phyloP scores from a whole-genome alignment of 2,797 vertebrate genomes.

The Hyperoplus immaculatus region DNA sequence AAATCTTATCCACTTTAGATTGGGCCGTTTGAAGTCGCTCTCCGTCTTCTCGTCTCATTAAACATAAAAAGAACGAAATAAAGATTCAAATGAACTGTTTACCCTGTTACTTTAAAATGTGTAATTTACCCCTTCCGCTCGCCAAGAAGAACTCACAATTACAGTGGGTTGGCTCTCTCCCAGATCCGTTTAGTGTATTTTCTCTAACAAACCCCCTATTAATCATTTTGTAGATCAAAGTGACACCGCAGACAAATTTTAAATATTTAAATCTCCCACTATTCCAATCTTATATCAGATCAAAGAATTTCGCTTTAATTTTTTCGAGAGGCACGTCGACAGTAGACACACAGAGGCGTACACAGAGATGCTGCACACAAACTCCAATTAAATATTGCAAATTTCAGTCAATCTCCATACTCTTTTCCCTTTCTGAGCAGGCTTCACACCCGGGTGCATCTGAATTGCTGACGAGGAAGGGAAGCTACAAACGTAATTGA shows the following conservation, averaged over 20 bases:
- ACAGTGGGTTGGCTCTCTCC: conserved; percentile 81
- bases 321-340: conserved; percentile 82
- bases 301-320: conserved; percentile 88
- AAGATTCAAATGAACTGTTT: conserved; percentile 87
- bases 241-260: conserved; percentile 84
- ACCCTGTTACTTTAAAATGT: conserved; percentile 86
- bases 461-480: conserved; percentile 61
- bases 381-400: conserved; percentile 85
- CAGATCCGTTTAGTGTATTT: conserved; percentile 85
- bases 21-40: conserved; percentile 83
- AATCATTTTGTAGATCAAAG: conserved; percentile 88
- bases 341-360: conserved; percentile 79
- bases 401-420: conserved; percentile 82
- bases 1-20: conserved; percentile 77
- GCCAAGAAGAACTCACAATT: conserved; percentile 83
- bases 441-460: conserved; percentile 72
- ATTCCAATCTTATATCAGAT: conserved; percentile 88
- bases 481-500: conserved; percentile 70
- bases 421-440: conserved; percentile 80
- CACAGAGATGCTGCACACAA: conserved; percentile 82
- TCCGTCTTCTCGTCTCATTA: conserved; percentile 86
- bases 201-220: conserved; percentile 87
- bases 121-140: conserved; percentile 82
- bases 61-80: conserved; percentile 82
- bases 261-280: conserved; percentile 88